Conservation (phyloP, 2,888 invertebrate genomes). For the Orthosia gothica region DNA sequence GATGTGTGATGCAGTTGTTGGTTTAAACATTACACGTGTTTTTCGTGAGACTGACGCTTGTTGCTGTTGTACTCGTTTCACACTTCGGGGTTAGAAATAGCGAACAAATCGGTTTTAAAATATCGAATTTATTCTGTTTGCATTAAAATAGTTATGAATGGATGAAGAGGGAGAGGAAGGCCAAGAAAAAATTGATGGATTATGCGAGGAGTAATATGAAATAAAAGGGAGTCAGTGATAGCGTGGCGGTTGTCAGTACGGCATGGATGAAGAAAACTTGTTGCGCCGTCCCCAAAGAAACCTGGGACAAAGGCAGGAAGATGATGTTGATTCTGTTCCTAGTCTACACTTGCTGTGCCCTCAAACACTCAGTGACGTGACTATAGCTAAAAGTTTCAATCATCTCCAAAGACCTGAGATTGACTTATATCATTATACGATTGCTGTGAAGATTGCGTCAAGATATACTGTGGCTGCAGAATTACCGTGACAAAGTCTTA, state of each 20-base stretch:
- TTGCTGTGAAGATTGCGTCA: not conserved
- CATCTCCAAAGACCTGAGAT: not conserved
- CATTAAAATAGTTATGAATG: too few relatives aligned
- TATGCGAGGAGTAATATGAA: too few relatives aligned
- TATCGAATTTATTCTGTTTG: not conserved
- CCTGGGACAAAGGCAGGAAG: too few relatives aligned
- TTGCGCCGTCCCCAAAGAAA: too few relatives aligned
- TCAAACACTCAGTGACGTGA: not conserved
- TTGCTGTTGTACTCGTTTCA: conserved; percentile 17
- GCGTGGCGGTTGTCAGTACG: too few relatives aligned
- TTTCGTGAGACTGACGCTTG: not conserved
- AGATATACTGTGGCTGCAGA: conserved; percentile 2
- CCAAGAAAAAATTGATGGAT: too few relatives aligned
- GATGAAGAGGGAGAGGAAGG: too few relatives aligned
- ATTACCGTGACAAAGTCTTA: conserved; percentile 25
- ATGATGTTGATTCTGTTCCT: not conserved
- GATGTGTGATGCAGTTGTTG: conserved; percentile 32
- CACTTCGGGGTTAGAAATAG: conserved; percentile 19
- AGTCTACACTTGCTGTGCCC: not conserved
- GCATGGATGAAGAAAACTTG: too few relatives aligned
- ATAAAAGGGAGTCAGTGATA: too few relatives aligned
- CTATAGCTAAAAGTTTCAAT: not conserved
- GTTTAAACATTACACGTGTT: conserved; percentile 25
- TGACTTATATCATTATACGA: not conserved
- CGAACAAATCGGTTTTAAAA: conserved; percentile 5